A percentile compares a stretch with the other conserved stretches of the same genome.
These are phyloP conservation scores for Oophaga sylvatica DNA, from an alignment of 2,797 vertebrate genomes.

Conservation along the genomic window DNA sequence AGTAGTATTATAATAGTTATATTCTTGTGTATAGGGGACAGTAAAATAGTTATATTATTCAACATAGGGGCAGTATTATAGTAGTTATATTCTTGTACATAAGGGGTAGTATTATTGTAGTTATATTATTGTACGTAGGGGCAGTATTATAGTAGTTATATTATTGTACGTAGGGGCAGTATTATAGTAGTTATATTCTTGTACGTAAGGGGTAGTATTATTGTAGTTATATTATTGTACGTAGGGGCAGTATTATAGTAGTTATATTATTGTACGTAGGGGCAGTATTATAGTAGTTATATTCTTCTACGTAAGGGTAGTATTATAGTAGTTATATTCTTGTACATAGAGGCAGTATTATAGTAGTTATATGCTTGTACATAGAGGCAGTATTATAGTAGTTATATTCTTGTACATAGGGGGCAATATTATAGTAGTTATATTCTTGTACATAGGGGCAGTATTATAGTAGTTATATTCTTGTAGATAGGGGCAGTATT, in stretches of 20 bases:
- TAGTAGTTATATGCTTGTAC: too few species aligned
- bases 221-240: slow-evolving; percentile 3
- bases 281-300: neutral
- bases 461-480: neutral
- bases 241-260: neutral
- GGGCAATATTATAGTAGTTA: slow-evolving; percentile 3
- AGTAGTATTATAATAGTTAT: neutral
- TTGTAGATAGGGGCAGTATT: neutral
- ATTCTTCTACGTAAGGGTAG: too few species aligned
- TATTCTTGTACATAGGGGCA: neutral
- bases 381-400: neutral
- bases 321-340: slow-evolving; percentile 9
- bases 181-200: neutral
- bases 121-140: neutral
- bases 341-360: neutral
- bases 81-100: neutral
- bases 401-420: neutral
- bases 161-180: neutral
- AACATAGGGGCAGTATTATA: slow-evolving; percentile 1
- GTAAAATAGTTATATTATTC: neutral
- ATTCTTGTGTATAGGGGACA: neutral
- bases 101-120: neutral
- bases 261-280: slow-evolving; percentile 4
- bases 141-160: neutral
- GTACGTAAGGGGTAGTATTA: slow-evolving; percentile 6